These are phyloP conservation scores for Hyphantria cunea DNA, from an alignment of 1,140 invertebrate genomes.

Conservation along the genomic window DNA sequence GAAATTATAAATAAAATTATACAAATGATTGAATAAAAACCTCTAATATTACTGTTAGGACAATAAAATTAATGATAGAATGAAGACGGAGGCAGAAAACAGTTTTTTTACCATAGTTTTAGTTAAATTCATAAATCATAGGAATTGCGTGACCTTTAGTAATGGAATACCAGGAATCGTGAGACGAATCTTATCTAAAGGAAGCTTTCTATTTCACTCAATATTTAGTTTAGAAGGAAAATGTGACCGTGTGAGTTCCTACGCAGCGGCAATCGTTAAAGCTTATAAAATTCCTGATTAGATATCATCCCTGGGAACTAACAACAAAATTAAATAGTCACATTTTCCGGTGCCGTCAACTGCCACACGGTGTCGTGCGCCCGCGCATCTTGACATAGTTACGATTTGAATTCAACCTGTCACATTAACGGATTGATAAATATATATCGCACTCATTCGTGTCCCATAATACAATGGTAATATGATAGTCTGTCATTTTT, in stretches of 20 bases:
- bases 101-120: too few relatives aligned
- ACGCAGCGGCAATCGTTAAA: constrained; percentile 61
- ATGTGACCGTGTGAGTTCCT: constrained; percentile 48
- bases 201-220: constrained; percentile 68
- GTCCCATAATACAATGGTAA: not conserved
- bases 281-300: constrained; percentile 70
- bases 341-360: constrained; percentile 41
- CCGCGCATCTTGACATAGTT: constrained; percentile 4
- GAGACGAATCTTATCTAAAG: constrained; percentile 65
- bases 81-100: too few relatives aligned
- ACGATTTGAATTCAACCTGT: constrained; percentile 11
- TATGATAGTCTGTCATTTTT: not conserved
- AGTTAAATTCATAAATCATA: not conserved
- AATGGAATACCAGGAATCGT: constrained; percentile 30
- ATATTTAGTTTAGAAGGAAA: constrained; percentile 74
- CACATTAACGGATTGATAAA: constrained; percentile 8
- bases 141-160: too few relatives aligned
- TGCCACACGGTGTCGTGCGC: too few relatives aligned
- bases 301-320: constrained; percentile 73
- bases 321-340: constrained; percentile 62
- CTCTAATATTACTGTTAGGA: too few relatives aligned
- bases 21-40: too few relatives aligned
- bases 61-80: too few relatives aligned
- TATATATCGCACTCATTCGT: not conserved
- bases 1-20: too few relatives aligned